phyloP scores from a whole-genome alignment of 2,888 invertebrate species.

The Fragum sueziense region DNA sequence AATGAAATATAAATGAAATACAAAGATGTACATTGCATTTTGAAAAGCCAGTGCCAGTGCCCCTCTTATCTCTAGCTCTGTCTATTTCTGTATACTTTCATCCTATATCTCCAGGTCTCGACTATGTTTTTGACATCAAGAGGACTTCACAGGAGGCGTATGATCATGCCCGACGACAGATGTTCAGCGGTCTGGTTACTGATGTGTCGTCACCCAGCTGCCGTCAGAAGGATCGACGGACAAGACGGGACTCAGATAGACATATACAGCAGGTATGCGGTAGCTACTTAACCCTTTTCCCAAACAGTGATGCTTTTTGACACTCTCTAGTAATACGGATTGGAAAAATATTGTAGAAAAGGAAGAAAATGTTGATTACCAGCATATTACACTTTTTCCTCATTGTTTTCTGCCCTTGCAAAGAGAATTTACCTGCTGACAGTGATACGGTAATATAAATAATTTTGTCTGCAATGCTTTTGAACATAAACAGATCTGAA shows the following conservation, averaged over 20 bases:
- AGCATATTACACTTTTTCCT: neutral
- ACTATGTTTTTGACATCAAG: constrained; percentile 95
- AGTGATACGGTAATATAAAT: neutral
- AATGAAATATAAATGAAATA: too few relatives aligned
- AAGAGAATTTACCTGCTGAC: neutral
- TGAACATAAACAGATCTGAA: neutral
- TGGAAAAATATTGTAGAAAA: neutral
- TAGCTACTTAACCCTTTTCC: neutral
- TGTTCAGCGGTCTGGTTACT: constrained; percentile 25
- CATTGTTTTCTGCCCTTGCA: neutral
- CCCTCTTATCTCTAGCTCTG: too few relatives aligned
- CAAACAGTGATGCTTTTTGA: neutral
- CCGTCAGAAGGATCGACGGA: constrained; percentile 11
- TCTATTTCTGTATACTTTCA: too few relatives aligned
- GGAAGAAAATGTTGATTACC: neutral
- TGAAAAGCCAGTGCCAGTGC: too few relatives aligned
- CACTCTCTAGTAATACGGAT: neutral
- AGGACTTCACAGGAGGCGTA: constrained; percentile 94
- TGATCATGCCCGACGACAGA: constrained; percentile 88
- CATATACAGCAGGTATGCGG: neutral
- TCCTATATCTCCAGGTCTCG: constrained; percentile 90
- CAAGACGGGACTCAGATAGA: constrained; percentile 47
- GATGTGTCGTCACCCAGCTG: neutral
- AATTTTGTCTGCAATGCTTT: neutral
- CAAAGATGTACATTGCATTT: too few relatives aligned